Conservation (phyloP, 2,888 invertebrate species). For the Antitype chi region DNA sequence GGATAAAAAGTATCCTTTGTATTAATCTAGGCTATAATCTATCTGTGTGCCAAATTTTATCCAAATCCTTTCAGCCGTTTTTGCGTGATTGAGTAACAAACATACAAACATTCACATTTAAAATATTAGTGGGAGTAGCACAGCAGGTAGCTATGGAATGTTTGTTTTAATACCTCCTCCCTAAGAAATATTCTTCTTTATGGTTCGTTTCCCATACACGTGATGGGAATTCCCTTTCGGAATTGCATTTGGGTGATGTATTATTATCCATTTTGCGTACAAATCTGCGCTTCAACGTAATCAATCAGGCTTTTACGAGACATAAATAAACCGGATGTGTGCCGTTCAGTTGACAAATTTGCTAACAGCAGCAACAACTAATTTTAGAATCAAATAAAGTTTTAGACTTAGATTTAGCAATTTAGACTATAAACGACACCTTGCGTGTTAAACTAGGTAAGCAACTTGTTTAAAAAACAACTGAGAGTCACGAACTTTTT, state of each 20-base stretch:
- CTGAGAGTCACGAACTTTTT: neutral
- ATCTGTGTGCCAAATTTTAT: too few relatives aligned
- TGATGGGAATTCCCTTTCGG: conserved; percentile 63
- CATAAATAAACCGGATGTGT: conserved; percentile 69
- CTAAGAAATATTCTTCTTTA: conserved; percentile 31
- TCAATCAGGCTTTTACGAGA: conserved; percentile 74
- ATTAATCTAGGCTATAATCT: too few relatives aligned
- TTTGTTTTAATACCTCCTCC: conserved; percentile 17
- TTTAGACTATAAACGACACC: neutral
- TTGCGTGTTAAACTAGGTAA: neutral
- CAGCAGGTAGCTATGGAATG: neutral
- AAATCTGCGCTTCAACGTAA: conserved; percentile 73
- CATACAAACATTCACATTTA: too few relatives aligned
- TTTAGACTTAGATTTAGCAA: conserved; percentile 5
- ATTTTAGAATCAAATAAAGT: conserved; percentile 5
- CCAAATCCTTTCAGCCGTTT: too few relatives aligned
- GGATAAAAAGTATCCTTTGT: too few relatives aligned
- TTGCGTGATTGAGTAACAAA: too few relatives aligned
- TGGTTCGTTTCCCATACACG: conserved; percentile 33
- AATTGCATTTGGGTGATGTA: conserved; percentile 74
- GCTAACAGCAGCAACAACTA: conserved; percentile 33
- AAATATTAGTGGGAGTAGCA: neutral
- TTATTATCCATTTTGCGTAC: conserved; percentile 71
- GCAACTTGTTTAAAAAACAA: neutral
- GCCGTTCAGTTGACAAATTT: conserved; percentile 60